A percentile compares a stretch with the other conserved stretches of the same genome.
Evolutionary conservation across 2,888 invertebrate genomes (phyloP).

Genomic region (Epinotia demarniana): DNA sequence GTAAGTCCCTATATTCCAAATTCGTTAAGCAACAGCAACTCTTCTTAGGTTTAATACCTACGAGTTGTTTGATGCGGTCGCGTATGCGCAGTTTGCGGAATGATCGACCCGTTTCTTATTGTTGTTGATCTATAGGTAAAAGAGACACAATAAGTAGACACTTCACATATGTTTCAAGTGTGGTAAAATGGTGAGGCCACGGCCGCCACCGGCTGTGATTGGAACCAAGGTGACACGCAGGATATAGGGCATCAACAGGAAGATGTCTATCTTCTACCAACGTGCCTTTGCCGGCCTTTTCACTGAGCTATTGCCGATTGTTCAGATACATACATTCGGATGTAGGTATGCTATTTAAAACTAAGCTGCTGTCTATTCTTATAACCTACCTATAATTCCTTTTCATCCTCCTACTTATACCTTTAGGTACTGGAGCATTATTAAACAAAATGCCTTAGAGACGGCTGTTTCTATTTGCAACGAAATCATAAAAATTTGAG

Average conservation of each 20-base stretch:
- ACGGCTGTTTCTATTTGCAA: too few species aligned
- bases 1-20: too few species aligned
- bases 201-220: conserved; percentile 36
- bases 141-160: neutral
- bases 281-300: conserved; percentile 6
- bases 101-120: neutral
- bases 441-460: too few species aligned
- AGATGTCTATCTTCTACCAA: conserved; percentile 48
- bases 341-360: neutral
- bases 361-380: too few species aligned
- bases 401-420: too few species aligned
- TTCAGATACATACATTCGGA: neutral
- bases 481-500: too few species aligned
- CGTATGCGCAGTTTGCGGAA: neutral
- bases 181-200: neutral
- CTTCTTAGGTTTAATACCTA: too few species aligned
- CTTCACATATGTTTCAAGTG: neutral
- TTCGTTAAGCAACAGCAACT: too few species aligned
- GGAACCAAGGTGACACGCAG: conserved; percentile 49
- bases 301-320: neutral
- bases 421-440: too few species aligned
- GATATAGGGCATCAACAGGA: conserved; percentile 54
- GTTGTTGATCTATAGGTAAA: neutral
- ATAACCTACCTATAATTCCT: too few species aligned
- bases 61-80: too few species aligned